These are phyloP conservation scores for Oryzias woworae DNA, from an alignment of 2,113 vertebrate genomes.

Conservation along the genomic window DNA sequence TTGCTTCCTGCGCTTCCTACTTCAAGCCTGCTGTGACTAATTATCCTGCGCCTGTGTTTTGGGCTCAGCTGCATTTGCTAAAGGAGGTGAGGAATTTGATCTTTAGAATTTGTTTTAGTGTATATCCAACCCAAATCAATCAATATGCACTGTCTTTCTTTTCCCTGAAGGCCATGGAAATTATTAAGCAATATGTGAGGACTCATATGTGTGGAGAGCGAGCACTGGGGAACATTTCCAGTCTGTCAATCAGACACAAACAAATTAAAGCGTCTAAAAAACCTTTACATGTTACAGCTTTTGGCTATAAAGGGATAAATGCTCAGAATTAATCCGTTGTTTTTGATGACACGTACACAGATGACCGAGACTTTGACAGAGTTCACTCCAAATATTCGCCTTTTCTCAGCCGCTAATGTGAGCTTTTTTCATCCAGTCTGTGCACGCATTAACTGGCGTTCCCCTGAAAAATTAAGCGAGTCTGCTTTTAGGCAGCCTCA, in stretches of 20 bases:
- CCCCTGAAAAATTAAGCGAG: constrained; percentile 69
- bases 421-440: constrained; percentile 55
- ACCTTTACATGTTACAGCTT: too few species aligned
- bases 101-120: constrained; percentile 64
- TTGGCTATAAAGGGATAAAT: too few species aligned
- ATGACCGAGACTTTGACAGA: constrained; percentile 40
- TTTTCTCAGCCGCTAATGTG: constrained; percentile 45
- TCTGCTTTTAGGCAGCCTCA: constrained; percentile 61
- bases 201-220: constrained; percentile 22
- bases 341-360: constrained; percentile 15
- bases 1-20: constrained; percentile 69
- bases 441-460: constrained; percentile 67
- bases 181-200: constrained; percentile 45
- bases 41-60: constrained; percentile 70
- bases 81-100: constrained; percentile 55
- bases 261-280: too few species aligned
- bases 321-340: neutral
- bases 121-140: constrained; percentile 46
- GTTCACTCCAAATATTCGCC: constrained; percentile 41
- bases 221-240: neutral
- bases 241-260: too few species aligned
- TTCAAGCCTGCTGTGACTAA: constrained; percentile 72
- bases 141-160: constrained; percentile 60
- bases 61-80: constrained; percentile 69
- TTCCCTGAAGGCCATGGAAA: constrained; percentile 41